These are phyloP conservation scores for Physeter macrocephalus DNA, from an alignment of 2,113 vertebrate species.

Conservation along the genomic window DNA sequence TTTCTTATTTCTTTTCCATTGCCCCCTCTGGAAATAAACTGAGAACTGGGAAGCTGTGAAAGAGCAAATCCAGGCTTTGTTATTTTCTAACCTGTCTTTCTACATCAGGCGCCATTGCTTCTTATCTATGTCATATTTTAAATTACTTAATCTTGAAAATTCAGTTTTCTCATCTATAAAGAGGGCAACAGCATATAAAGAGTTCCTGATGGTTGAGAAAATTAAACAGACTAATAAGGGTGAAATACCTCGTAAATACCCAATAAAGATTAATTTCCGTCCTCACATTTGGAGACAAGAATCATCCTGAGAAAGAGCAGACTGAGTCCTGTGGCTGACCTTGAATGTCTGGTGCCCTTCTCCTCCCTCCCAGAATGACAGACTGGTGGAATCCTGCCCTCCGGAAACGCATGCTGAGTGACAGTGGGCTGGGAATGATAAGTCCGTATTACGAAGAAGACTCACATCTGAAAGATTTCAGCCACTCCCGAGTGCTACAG, in stretches of 20 bases:
- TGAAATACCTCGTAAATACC: not conserved
- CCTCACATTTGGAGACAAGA: not conserved
- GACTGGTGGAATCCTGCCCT: slow-evolving; percentile 82
- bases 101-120: not conserved
- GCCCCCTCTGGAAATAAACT: not conserved
- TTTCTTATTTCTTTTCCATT: not conserved
- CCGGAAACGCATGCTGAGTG: slow-evolving; percentile 81
- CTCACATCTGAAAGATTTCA: slow-evolving; percentile 80
- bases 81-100: not conserved
- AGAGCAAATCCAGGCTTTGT: not conserved
- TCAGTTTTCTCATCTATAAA: not conserved
- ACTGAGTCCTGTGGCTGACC: not conserved
- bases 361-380: slow-evolving; percentile 65
- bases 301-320: not conserved
- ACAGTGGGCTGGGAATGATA: slow-evolving; percentile 77
- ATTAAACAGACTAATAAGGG: not conserved
- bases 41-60: not conserved
- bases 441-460: slow-evolving; percentile 80
- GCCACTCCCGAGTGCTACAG: slow-evolving; percentile 81
- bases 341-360: not conserved
- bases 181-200: not conserved
- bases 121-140: not conserved
- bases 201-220: not conserved
- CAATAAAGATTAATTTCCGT: not conserved
- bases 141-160: not conserved